phyloP scores from a whole-genome alignment of 2,888 invertebrate genomes.

The Ditylenchus weischeri region DNA sequence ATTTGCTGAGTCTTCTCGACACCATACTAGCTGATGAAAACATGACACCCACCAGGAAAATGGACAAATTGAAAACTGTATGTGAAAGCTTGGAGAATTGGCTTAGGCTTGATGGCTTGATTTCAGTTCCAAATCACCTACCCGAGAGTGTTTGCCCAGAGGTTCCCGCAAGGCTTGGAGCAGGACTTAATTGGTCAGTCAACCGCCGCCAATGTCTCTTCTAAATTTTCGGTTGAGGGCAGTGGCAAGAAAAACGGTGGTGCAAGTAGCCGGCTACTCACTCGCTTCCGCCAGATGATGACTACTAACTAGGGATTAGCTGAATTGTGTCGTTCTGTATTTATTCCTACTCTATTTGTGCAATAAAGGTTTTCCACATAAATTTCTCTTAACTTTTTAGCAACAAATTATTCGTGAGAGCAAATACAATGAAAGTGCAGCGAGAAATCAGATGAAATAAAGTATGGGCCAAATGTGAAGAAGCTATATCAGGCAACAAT shows the following conservation, averaged over 20 bases:
- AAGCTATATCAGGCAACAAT: too few species aligned
- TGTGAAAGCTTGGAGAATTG: not conserved
- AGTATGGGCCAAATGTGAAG: too few species aligned
- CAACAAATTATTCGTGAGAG: too few species aligned
- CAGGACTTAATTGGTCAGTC: not conserved
- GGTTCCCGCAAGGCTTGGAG: conserved; percentile 6
- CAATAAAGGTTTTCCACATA: too few species aligned
- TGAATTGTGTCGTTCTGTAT: too few species aligned
- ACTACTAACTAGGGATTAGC: not conserved
- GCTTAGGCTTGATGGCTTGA: not conserved
- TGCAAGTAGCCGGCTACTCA: conserved; percentile 1
- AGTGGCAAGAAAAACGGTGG: conserved; percentile 3
- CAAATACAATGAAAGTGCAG: too few species aligned
- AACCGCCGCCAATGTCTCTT: not conserved
- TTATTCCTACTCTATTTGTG: too few species aligned
- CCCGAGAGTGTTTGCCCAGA: conserved; percentile 8
- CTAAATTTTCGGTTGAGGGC: not conserved
- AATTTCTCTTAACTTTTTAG: too few species aligned
- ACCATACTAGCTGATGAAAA: conserved; percentile 10
- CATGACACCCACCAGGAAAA: conserved; percentile 2
- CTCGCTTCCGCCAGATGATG: conserved; percentile 10
- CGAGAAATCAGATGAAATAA: too few species aligned
- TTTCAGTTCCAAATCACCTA: conserved; percentile 16
- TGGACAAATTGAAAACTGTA: conserved; percentile 4
- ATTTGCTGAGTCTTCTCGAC: conserved; percentile 5